Base-by-base conservation (phyloP, 1,140 invertebrate genomes). In the Helicoverpa armigera region DNA sequence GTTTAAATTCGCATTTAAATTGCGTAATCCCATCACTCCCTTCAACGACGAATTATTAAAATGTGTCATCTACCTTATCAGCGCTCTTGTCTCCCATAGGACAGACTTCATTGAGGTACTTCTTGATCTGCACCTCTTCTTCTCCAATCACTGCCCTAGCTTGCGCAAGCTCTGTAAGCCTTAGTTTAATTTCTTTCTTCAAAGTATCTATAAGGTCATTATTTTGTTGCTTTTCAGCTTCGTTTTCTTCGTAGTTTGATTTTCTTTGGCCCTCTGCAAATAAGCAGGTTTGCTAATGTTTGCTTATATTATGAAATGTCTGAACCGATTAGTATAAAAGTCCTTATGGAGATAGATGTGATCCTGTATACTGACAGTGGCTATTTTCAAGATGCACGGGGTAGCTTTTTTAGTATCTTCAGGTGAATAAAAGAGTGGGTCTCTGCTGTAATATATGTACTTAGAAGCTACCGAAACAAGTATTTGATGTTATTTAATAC, bases 201-300 rank as follows among this genome's bases (percentile, higher is more conserved):
- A 98, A 88, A 1, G 95, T 94, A 31, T 95, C 88, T 70, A 98
- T 97, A 76, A 96, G 96, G 69, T 98, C 96, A 69, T 93, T 94
- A 87, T 97, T 97, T 79, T 96, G 96, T 83, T 96, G 96, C 85
- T 96, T 97, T 88, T 97, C 97, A 9, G 96, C 95, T 87, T 97
- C 97, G 86, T 96, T 97, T 90, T 98, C 97, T 91, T 98, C 97
- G 82, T 97, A 97, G 83, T 97, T 96, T 0, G 97, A 97, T 87
- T 97, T 98, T 83, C 97, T 96, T 94, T 98, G 97, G 12, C 97
- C 97, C 96, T 98, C 97, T 98, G 83, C 14, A 86, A 12, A 81
- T 72, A 78, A 83, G 35, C 12, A 23, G n/a, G n/a, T n/a, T n/a
- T 29, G 9, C 2, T 61, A 10, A 61, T 23, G 2, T 14, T 31